phyloP scores from a whole-genome alignment of 2,113 vertebrate genomes.

The Hippopotamus amphibius region DNA sequence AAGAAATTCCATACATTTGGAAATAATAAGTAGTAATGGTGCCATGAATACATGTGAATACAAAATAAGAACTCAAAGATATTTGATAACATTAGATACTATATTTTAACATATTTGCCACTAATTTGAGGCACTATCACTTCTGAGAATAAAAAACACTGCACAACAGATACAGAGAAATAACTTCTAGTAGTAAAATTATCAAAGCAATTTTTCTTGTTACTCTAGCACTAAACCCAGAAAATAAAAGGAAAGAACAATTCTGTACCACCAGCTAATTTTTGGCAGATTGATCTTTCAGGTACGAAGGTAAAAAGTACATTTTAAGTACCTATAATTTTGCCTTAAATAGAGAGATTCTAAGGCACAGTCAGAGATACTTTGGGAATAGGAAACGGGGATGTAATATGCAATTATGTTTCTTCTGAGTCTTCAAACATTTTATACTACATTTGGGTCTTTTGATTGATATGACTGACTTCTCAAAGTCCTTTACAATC shows the following conservation, averaged over 20 bases:
- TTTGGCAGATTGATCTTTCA: neutral
- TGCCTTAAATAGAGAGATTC: neutral
- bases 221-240: neutral
- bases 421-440: neutral
- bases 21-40: neutral
- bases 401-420: neutral
- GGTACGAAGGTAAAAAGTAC: neutral
- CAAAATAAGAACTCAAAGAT: neutral
- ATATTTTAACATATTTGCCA: neutral
- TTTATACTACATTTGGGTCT: neutral
- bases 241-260: neutral
- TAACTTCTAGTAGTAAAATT: neutral
- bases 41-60: neutral
- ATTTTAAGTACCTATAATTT: constrained; percentile 8
- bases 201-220: neutral
- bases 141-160: neutral
- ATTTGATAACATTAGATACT: neutral
- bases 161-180: neutral
- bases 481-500: neutral
- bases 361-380: neutral
- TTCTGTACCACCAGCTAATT: neutral
- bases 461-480: neutral
- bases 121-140: neutral
- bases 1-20: neutral
- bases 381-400: neutral